Percentiles rank a stretch among this genome's conserved stretches.
Evolutionary conservation across 2,888 invertebrate genomes (phyloP).

Genomic region (Synergus itoensis): DNA sequence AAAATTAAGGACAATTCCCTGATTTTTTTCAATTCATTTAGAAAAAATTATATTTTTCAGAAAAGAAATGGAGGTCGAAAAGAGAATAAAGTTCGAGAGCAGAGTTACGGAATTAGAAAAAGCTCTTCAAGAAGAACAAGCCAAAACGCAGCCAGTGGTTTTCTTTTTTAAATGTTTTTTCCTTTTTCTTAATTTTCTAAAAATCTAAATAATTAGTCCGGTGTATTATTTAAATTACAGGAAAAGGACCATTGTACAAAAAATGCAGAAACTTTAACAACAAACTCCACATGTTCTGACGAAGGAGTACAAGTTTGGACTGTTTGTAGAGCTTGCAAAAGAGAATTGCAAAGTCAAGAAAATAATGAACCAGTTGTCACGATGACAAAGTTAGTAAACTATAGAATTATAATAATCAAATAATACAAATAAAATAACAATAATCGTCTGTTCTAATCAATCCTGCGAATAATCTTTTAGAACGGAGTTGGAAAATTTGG

Average conservation of each 20-base stretch:
- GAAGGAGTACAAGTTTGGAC: conserved; percentile 45
- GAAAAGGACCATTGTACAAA: conserved; percentile 5
- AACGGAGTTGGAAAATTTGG: conserved; percentile 68
- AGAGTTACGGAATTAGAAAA: conserved; percentile 46
- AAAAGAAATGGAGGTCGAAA: conserved; percentile 40
- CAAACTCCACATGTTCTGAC: conserved; percentile 52
- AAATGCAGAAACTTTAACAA: conserved; percentile 55
- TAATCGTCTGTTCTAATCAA: background rate
- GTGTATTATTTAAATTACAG: conserved; percentile 14
- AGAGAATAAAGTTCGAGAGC: conserved; percentile 46
- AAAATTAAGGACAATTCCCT: conserved; percentile 54
- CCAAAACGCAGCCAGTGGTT: conserved; percentile 5
- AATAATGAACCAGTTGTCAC: conserved; percentile 59
- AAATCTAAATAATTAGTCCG: background rate
- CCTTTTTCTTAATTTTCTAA: background rate
- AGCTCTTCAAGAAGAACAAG: conserved; percentile 28
- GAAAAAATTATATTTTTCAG: conserved; percentile 43
- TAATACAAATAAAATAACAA: background rate
- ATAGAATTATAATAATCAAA: background rate
- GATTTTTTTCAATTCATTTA: background rate
- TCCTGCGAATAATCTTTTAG: conserved; percentile 53
- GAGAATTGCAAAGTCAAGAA: conserved; percentile 56
- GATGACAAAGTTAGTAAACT: conserved; percentile 64
- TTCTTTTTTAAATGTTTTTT: background rate
- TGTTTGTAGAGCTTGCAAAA: conserved; percentile 63